Evolutionary conservation across 2,797 vertebrate species (phyloP), one percentile per base, ranked within the genome.

Genomic region (Varecia variegata): DNA sequence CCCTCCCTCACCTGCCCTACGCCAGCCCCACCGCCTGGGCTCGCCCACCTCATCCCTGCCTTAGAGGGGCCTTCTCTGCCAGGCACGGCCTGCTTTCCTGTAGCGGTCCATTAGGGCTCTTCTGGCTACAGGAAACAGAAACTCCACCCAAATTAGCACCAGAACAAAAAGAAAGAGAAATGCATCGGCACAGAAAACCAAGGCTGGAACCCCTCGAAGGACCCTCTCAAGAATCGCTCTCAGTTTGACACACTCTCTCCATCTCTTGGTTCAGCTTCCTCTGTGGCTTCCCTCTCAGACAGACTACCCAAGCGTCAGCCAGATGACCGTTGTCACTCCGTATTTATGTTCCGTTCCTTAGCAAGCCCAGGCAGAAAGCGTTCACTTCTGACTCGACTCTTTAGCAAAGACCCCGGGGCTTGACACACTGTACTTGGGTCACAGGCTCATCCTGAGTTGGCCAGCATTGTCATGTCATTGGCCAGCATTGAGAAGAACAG

Each of bases 301-400:
- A n/a, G 50, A 67, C 13, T 62, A 6, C 17, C 7, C 30, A 60
- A 23, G 40, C 27, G 30, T 25, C 3, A 4, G 25, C n/a, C 25
- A 0, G 5, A 10, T 77, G n/a, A 30, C 15, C n/a, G 8, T 9
- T 6, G 1, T 43, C 0, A 0, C n/a, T 50, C 43, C 9, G 8
- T 23, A 30, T 47, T 52, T 14, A 23, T 12, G 45, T 40, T 71
- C 6, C 40, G 60, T 14, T 67, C 21, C n/a, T 58, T n/a, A 27
- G 15, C 9, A 84, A 47, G 17, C 6, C 0, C 58, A 43, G 40
- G 30, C 9, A 56, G 40, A n/a, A 47, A 35, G 62, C 30, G 35
- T 3, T 60, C 1, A 0, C 20, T 43, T 83, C 77, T 4, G 23
- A 10, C 83, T 80, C 40, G 21, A 56, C 47, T 83, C 30, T 62